phyloP scores from a whole-genome alignment of 2,888 invertebrate genomes.

The Spatulosminthurus flaviceps region DNA sequence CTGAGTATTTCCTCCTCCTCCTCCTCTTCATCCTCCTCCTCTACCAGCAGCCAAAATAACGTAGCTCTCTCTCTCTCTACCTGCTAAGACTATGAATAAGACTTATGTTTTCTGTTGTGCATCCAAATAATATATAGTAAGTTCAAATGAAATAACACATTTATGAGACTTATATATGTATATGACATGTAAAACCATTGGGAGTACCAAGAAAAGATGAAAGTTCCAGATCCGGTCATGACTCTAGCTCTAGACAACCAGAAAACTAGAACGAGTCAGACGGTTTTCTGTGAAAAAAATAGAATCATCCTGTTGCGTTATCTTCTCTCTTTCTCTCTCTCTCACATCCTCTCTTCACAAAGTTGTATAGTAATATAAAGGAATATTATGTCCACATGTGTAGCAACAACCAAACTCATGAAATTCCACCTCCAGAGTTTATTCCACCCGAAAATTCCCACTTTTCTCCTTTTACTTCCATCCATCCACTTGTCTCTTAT shows the following conservation, averaged over 20 bases:
- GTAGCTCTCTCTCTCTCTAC: no score
- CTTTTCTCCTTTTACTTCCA: neutral
- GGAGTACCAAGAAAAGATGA: neutral
- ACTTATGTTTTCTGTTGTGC: neutral
- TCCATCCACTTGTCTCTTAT: constrained; percentile 4
- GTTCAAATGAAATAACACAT: no score
- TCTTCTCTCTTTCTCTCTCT: neutral
- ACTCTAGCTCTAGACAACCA: constrained; percentile 4
- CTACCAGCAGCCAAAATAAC: no score
- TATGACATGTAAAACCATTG: neutral
- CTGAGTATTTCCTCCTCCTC: no score
- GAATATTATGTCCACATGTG: neutral
- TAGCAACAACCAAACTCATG: neutral
- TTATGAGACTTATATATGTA: neutral
- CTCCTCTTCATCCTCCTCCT: no score
- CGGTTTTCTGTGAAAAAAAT: constrained; percentile 4
- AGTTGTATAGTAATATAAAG: no score
- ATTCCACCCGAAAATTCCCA: constrained; percentile 30
- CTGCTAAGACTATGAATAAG: neutral
- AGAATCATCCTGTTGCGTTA: constrained; percentile 26
- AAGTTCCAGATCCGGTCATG: constrained; percentile 18
- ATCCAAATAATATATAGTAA: neutral
- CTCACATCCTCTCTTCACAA: neutral
- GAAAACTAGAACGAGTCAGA: constrained; percentile 12
- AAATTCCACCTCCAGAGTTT: constrained; percentile 9